A percentile compares a stretch with the other conserved stretches of the same genome.
Evolutionary conservation across 2,113 vertebrate species (phyloP).

Genomic region (Xiphophorus couchianus): DNA sequence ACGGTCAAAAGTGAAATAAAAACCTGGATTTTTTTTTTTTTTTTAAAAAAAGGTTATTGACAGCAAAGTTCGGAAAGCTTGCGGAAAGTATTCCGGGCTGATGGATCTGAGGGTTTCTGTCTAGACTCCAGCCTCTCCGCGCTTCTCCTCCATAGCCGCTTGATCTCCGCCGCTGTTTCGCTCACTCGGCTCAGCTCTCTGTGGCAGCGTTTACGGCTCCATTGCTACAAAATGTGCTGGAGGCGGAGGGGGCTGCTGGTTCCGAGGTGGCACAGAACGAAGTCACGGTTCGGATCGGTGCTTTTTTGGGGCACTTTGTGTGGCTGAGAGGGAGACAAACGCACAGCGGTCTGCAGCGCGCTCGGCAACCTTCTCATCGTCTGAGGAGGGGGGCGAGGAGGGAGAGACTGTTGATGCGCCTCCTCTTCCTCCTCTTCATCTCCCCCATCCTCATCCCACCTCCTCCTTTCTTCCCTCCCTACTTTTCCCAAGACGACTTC

Average conservation of each 20-base stretch:
- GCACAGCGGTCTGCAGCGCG: conserved; percentile 58
- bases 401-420: conserved; percentile 50
- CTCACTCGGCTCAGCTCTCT: conserved; percentile 37
- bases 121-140: conserved; percentile 64
- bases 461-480: conserved; percentile 26
- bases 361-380: conserved; percentile 64
- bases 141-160: conserved; percentile 73
- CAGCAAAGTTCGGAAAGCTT: conserved; percentile 9
- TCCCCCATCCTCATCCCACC: conserved; percentile 24
- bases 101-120: conserved; percentile 35
- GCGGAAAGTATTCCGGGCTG: conserved; percentile 55
- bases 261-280: conserved; percentile 27
- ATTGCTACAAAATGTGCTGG: conserved; percentile 46
- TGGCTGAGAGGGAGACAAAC: conserved; percentile 48
- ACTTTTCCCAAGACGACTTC: conserved; percentile 31
- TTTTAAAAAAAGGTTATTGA: background rate
- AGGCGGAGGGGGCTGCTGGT: conserved; percentile 8
- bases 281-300: conserved; percentile 42
- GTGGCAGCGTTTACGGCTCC: conserved; percentile 58
- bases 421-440: conserved; percentile 24
- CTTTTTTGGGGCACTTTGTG: conserved; percentile 36
- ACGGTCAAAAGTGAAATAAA: background rate
- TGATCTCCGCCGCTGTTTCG: conserved; percentile 34
- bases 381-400: conserved; percentile 37
- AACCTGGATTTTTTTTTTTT: background rate